Evolutionary conservation across 2,888 invertebrate genomes (phyloP), one percentile per base, ranked within the genome.

Genomic region (Leptura quadrifasciata): DNA sequence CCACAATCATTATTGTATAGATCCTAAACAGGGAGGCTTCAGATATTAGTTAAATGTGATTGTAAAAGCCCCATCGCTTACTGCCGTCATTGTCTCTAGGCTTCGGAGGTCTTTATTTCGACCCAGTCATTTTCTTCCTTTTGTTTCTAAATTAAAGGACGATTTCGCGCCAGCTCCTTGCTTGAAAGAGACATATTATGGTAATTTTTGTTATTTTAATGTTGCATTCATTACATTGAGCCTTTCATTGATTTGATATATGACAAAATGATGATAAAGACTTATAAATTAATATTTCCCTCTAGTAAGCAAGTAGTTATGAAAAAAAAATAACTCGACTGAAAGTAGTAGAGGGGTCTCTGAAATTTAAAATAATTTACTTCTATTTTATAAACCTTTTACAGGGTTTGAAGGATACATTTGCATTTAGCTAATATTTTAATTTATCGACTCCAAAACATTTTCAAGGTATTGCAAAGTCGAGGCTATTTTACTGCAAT

Each of bases 121-220:
- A 35, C 31, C 65, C 68, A 47, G 64, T 64, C 72, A 63, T 70
- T 75, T 75, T 74, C 68, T 76, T 71, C 71, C 76, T 67, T 76
- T 78, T 78, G 78, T 78, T 73, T 65, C 60, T 58, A 75, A 76
- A 78, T 78, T 78, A 78, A 75, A 73, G 75, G 71, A 63, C 75
- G 70, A 72, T 75, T 75, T 60, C 72, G 70, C 68, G 31, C 63
- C 24, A 64, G 35, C 61, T 61, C 52, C 24, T 60, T 39, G 47
- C 71, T 31, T 17, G 15, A 17, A 61, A 52, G 52, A 15, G 39
- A 9, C 52, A 27, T 39, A 17, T n/a, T 52, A 60, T 20, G 47
- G 17, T 61, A 61, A 71, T 71, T 71, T 71, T 71, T 60, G 47
- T 64, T 47, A 54, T 52, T 52, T 35, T 52, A 52, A 54, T 39